phyloP scores from a whole-genome alignment of 2,797 vertebrate genomes.

The Sebastes trivittatus region DNA sequence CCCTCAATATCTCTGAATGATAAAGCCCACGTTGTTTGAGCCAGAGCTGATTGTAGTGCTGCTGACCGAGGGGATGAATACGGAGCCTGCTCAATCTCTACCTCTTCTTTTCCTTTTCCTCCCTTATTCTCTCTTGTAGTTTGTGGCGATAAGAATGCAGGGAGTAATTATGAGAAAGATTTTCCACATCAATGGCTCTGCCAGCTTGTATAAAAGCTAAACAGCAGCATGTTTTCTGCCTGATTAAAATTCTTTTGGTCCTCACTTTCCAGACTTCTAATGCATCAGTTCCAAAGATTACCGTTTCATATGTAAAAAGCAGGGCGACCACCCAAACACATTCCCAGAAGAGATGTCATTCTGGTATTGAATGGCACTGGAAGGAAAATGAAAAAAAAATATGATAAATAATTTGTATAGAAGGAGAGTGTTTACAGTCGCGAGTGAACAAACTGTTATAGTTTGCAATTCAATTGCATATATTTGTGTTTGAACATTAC shows the following conservation, averaged over 20 bases:
- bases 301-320: slow-evolving; percentile 1
- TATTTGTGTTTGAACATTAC: not conserved
- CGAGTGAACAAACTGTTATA: not conserved
- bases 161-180: slow-evolving; percentile 50
- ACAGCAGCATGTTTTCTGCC: slow-evolving; percentile 41
- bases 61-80: slow-evolving; percentile 28
- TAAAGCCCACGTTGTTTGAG: not conserved
- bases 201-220: slow-evolving; percentile 51
- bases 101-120: not conserved
- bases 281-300: slow-evolving; percentile 32
- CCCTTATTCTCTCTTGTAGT: slow-evolving; percentile 17
- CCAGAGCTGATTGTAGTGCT: not conserved
- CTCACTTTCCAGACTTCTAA: slow-evolving; percentile 28
- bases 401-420: not conserved
- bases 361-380: slow-evolving; percentile 1
- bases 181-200: slow-evolving; percentile 59
- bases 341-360: not conserved
- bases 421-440: not conserved
- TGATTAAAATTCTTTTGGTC: slow-evolving; percentile 64
- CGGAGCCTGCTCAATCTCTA: not conserved
- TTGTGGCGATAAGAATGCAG: slow-evolving; percentile 40
- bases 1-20: not conserved
- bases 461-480: not conserved
- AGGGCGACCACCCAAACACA: not conserved
- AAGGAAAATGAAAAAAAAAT: not conserved